A percentile compares a stretch with the other conserved stretches of the same genome.
These are phyloP conservation scores for Chrysodeixis includens DNA, from an alignment of 2,888 invertebrate genomes.

Conservation along the genomic window DNA sequence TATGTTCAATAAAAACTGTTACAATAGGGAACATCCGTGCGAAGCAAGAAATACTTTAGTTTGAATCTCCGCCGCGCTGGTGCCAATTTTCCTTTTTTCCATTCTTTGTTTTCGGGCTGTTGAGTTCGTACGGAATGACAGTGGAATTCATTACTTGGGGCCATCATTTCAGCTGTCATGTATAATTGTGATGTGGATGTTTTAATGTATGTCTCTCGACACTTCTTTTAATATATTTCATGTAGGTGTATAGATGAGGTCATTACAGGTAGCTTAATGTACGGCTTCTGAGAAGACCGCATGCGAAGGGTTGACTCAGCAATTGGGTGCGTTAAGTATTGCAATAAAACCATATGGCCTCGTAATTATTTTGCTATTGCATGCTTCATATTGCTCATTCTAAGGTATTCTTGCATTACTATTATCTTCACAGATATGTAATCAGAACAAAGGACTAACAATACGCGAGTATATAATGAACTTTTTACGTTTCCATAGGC, in stretches of 20 bases:
- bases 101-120: conserved; percentile 77
- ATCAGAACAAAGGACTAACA: neutral
- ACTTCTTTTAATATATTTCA: conserved; percentile 20
- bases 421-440: conserved; percentile 19
- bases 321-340: conserved; percentile 19
- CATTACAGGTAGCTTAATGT: conserved; percentile 44
- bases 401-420: conserved; percentile 25
- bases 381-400: conserved; percentile 30
- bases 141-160: conserved; percentile 65
- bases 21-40: conserved; percentile 54
- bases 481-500: no score
- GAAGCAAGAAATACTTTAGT: conserved; percentile 68
- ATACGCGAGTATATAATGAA: no score
- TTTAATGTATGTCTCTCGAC: conserved; percentile 32
- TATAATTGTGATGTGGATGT: conserved; percentile 35
- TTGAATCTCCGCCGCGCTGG: conserved; percentile 70
- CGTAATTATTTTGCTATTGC: conserved; percentile 38
- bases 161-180: conserved; percentile 49
- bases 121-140: conserved; percentile 71
- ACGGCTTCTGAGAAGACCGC: conserved; percentile 42
- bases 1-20: conserved; percentile 66
- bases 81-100: conserved; percentile 74
- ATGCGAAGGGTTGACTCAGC: conserved; percentile 41
- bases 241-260: conserved; percentile 32
- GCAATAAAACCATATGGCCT: conserved; percentile 29